Evolutionary conservation across 2,888 invertebrate genomes (phyloP).

Genomic region (Drosophila histrio): DNA sequence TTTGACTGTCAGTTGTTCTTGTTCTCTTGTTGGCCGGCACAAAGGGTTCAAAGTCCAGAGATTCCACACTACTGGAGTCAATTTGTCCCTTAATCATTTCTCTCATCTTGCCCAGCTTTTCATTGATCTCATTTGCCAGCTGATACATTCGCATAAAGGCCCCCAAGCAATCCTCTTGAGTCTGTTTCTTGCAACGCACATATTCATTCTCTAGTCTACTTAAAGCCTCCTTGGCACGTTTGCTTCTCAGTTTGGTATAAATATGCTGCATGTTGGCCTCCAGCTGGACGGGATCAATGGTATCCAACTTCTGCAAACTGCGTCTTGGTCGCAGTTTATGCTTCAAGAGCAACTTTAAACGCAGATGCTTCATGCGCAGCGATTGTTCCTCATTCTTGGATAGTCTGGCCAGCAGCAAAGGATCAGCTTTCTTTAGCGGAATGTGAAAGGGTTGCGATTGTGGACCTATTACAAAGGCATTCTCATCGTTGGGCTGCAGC

Average conservation of each 20-base stretch:
- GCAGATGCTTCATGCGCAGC: constrained; percentile 54
- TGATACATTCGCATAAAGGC: constrained; percentile 81
- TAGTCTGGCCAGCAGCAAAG: not conserved
- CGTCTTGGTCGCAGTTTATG: constrained; percentile 38
- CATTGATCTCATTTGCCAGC: constrained; percentile 79
- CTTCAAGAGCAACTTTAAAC: constrained; percentile 50
- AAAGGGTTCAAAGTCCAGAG: constrained; percentile 31
- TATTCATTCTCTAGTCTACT: constrained; percentile 76
- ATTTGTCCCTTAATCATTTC: constrained; percentile 74
- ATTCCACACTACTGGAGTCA: constrained; percentile 49
- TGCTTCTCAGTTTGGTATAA: constrained; percentile 73
- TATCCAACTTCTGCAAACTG: constrained; percentile 35
- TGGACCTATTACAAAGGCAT: constrained; percentile 37
- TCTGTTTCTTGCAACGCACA: constrained; percentile 76
- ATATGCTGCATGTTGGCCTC: constrained; percentile 69
- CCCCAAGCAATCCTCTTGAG: constrained; percentile 74
- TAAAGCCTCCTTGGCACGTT: constrained; percentile 72
- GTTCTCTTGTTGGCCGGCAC: constrained; percentile 9
- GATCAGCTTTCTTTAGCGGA: constrained; percentile 19
- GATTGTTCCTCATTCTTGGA: constrained; percentile 38
- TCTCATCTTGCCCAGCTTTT: constrained; percentile 81
- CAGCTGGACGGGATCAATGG: constrained; percentile 70
- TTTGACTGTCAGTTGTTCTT: not conserved
- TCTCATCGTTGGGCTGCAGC: constrained; percentile 44
- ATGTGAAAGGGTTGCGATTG: constrained; percentile 48